Conservation (phyloP, 2,113 vertebrate genomes). For the Colossoma macropomum region DNA sequence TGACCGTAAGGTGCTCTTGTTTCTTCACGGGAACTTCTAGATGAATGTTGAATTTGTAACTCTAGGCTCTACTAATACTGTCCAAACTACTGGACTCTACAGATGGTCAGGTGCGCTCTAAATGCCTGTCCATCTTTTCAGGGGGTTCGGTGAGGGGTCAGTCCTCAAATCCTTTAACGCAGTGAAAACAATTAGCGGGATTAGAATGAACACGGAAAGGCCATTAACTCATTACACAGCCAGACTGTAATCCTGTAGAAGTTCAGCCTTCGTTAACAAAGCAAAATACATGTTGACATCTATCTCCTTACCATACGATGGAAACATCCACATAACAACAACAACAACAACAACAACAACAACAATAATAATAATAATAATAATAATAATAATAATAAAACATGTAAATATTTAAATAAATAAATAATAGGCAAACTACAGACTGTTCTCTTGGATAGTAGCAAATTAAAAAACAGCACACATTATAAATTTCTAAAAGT, state of each 20-base stretch:
- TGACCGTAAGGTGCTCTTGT: not conserved
- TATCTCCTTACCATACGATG: too few relatives aligned
- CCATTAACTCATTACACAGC: slow-evolving; percentile 52
- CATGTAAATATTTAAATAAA: too few relatives aligned
- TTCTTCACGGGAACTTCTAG: too few relatives aligned
- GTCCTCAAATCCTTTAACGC: slow-evolving; percentile 49
- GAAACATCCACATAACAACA: too few relatives aligned
- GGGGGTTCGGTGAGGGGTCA: not conserved
- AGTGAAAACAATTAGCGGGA: slow-evolving; percentile 61
- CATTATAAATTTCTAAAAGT: too few relatives aligned
- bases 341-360: not conserved
- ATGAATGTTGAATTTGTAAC: too few relatives aligned
- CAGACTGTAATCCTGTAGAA: slow-evolving; percentile 49
- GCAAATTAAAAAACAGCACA: too few relatives aligned
- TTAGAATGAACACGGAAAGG: slow-evolving; percentile 53
- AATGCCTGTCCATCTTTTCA: not conserved
- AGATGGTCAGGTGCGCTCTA: not conserved
- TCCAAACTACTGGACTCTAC: not conserved
- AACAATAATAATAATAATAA: too few relatives aligned
- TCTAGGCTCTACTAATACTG: not conserved
- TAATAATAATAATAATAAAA: too few relatives aligned
- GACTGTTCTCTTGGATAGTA: too few relatives aligned
- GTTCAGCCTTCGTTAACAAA: slow-evolving; percentile 28
- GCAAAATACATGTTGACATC: not conserved
- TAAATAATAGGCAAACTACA: too few relatives aligned